Evolutionary conservation across 2,888 invertebrate species (phyloP).

Genomic region (Hypolimnas misippus): DNA sequence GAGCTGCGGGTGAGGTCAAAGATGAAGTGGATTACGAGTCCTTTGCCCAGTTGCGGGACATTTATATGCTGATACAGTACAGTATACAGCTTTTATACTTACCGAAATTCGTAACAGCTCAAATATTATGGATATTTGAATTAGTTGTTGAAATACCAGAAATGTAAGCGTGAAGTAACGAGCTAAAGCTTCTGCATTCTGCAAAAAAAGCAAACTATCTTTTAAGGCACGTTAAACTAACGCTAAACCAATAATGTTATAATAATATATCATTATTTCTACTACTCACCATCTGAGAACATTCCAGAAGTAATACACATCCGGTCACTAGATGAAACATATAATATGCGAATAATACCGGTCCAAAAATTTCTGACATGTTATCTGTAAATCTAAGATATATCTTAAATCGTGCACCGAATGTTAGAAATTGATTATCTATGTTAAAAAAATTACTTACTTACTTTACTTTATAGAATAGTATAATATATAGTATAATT

Average conservation of each 20-base stretch:
- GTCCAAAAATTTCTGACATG: conserved; percentile 51
- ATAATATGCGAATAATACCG: conserved; percentile 46
- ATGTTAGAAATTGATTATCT: no score
- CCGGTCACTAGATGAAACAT: conserved; percentile 48
- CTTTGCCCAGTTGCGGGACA: no score
- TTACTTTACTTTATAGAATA: no score
- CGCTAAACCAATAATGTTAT: no score
- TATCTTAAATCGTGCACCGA: no score
- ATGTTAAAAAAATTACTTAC: no score
- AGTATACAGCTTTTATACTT: conserved; percentile 12
- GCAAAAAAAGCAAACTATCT: conserved; percentile 16
- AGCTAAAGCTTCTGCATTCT: conserved; percentile 40
- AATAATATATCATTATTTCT: no score
- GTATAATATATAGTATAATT: no score
- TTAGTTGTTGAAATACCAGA: conserved; percentile 46
- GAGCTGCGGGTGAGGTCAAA: no score
- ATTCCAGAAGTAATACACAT: conserved; percentile 51
- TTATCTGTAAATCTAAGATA: conserved; percentile 44
- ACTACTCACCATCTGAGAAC: conserved; percentile 48
- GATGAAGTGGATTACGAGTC: no score
- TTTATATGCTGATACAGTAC: no score
- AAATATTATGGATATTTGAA: conserved; percentile 49
- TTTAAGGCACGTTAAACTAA: neutral
- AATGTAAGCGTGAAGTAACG: conserved; percentile 43
- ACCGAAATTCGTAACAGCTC: conserved; percentile 46